Evolutionary conservation across 1,140 invertebrate genomes (phyloP).

Genomic region (Procambarus virginalis): DNA sequence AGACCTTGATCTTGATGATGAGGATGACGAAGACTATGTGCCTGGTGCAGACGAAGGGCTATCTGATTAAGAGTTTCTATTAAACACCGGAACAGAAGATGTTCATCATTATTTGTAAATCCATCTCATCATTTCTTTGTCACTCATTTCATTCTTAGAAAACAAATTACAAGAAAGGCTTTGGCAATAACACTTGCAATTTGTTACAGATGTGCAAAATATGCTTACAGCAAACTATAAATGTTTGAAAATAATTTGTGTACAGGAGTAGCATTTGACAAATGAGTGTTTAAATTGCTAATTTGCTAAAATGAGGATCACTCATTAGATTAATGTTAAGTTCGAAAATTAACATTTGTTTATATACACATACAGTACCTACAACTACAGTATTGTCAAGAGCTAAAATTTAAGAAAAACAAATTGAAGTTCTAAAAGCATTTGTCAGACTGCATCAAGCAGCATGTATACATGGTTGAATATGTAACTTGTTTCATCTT

Average conservation of each 20-base stretch:
- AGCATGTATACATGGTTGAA: not conserved
- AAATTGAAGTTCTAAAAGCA: not conserved
- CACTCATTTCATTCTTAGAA: not conserved
- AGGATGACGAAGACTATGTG: slow-evolving; percentile 73
- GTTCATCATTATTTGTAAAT: slow-evolving; percentile 9
- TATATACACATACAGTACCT: not conserved
- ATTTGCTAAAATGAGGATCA: not conserved
- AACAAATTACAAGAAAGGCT: not conserved
- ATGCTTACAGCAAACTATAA: not conserved
- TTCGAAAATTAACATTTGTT: not conserved
- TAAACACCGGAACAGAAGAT: not conserved
- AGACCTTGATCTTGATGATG: slow-evolving; percentile 89
- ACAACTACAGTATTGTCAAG: not conserved
- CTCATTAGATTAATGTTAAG: not conserved
- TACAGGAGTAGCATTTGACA: no score
- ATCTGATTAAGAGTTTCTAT: slow-evolving; percentile 21
- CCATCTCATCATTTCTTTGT: slow-evolving; percentile 6
- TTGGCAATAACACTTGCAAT: not conserved
- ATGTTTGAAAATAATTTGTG: no score
- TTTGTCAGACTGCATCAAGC: not conserved
- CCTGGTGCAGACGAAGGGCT: slow-evolving; percentile 46
- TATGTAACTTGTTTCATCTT: not conserved
- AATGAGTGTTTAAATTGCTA: no score
- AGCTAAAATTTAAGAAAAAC: not conserved
- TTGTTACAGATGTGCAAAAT: not conserved